phyloP scores from a whole-genome alignment of 2,113 vertebrate genomes.

The Lonchura striata region DNA sequence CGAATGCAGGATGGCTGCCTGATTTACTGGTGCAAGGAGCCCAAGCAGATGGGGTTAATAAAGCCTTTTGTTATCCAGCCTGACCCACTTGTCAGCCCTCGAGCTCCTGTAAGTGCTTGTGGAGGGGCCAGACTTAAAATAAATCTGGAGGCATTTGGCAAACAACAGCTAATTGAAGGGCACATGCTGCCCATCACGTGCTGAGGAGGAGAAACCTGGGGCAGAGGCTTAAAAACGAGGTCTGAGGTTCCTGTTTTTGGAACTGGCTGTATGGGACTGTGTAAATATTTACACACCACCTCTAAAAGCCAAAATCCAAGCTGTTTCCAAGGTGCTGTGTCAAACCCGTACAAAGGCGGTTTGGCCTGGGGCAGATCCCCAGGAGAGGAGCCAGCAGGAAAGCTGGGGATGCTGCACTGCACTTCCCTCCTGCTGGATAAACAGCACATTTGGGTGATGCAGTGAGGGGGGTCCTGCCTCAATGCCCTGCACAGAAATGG shows the following conservation, averaged over 20 bases:
- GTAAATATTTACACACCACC: background rate
- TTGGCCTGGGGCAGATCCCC: background rate
- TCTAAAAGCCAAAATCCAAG: background rate
- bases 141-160: constrained; percentile 23
- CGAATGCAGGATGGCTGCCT: background rate
- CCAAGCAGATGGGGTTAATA: background rate
- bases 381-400: background rate
- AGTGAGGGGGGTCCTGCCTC: background rate
- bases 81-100: constrained; percentile 25
- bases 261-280: background rate
- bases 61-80: constrained; percentile 29
- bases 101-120: constrained; percentile 13
- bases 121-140: constrained; percentile 2
- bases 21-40: background rate
- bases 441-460: background rate
- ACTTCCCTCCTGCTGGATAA: too few relatives aligned
- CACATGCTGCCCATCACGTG: background rate
- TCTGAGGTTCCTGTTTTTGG: background rate
- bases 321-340: background rate
- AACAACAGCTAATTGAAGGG: background rate
- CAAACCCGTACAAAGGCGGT: accelerated
- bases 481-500: background rate
- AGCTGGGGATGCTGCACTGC: background rate
- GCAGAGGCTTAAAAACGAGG: background rate
- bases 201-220: background rate